Evolutionary conservation across 2,113 vertebrate genomes (phyloP).

Genomic region (Tonatia bakeri): DNA sequence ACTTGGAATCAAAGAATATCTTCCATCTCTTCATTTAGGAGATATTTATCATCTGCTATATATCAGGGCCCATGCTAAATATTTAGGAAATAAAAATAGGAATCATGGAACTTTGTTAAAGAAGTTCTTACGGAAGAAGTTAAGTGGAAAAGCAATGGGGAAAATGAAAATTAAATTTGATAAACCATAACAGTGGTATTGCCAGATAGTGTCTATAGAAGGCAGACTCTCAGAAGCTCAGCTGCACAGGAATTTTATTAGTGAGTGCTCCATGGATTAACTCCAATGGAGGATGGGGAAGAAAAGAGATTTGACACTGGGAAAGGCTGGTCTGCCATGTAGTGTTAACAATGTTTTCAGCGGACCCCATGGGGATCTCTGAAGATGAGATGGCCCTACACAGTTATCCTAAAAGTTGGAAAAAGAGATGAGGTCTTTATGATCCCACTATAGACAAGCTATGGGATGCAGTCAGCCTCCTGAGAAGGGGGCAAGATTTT

Average conservation of each 20-base stretch:
- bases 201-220: neutral
- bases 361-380: neutral
- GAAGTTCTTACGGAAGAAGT: neutral
- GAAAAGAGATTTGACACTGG: neutral
- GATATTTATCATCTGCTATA: neutral
- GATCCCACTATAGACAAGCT: neutral
- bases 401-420: neutral
- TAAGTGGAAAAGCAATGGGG: neutral
- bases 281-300: neutral
- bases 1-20: neutral
- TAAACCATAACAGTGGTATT: neutral
- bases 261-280: neutral
- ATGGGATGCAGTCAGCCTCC: neutral
- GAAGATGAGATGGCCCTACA: neutral
- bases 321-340: neutral
- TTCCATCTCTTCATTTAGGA: neutral
- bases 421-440: neutral
- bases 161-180: neutral
- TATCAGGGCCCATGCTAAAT: neutral
- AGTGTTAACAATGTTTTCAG: neutral
- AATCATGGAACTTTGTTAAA: neutral
- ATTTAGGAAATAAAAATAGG: constrained; percentile 12
- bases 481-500: neutral
- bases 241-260: neutral
- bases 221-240: neutral